Conservation (phyloP, 2,888 invertebrate species). For the Crematogaster levior region DNA sequence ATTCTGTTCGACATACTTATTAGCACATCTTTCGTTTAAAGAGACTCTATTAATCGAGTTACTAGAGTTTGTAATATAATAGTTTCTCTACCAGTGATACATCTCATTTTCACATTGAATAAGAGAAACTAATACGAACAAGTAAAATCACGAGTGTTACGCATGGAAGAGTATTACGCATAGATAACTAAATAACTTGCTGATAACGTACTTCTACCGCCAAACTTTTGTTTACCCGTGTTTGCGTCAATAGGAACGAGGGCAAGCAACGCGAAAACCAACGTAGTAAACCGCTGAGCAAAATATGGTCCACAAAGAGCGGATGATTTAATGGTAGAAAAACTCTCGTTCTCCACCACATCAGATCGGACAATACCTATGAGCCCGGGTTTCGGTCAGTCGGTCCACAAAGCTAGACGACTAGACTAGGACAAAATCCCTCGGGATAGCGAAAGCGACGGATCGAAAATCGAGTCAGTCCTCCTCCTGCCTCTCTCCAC, state of each 20-base stretch:
- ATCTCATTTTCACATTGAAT: conserved; percentile 10
- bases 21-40: not conserved
- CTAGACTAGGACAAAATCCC: conserved; percentile 74
- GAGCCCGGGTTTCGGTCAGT: conserved; percentile 81
- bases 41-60: conserved; percentile 5
- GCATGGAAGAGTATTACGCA: not conserved
- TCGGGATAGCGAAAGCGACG: conserved; percentile 79
- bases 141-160: conserved; percentile 25
- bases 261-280: not conserved
- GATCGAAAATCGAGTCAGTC: conserved; percentile 75
- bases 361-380: conserved; percentile 55
- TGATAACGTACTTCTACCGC: conserved; percentile 7
- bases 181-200: conserved; percentile 17
- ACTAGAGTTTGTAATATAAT: not conserved
- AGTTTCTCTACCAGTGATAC: not conserved
- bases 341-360: not conserved
- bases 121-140: not conserved
- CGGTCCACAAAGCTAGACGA: conserved; percentile 73
- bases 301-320: conserved; percentile 34
- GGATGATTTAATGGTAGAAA: conserved; percentile 37
- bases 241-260: not conserved
- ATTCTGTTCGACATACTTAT: not conserved
- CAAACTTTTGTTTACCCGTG: conserved; percentile 9
- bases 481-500: not conserved
- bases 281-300: conserved; percentile 23